Evolutionary conservation across 2,888 invertebrate species (phyloP).

Genomic region (Galerucella nymphaeae): DNA sequence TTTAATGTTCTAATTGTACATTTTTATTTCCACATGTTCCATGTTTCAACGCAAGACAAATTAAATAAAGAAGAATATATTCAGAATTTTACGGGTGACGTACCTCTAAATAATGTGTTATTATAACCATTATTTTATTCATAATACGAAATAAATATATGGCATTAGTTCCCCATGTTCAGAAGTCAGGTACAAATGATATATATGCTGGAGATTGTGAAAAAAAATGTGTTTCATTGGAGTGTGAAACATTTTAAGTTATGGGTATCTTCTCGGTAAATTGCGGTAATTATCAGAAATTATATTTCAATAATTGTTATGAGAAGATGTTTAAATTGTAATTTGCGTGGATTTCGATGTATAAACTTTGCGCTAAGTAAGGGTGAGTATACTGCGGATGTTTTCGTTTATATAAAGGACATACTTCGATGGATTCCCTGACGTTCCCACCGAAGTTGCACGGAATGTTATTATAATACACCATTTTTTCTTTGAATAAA

Average conservation of each 20-base stretch:
- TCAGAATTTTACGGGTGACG: constrained; percentile 42
- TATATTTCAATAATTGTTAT: constrained; percentile 21
- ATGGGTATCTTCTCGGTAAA: constrained; percentile 10
- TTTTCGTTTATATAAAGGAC: background rate
- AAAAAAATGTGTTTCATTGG: constrained; percentile 12
- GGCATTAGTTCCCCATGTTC: constrained; percentile 32
- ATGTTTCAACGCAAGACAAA: constrained; percentile 33
- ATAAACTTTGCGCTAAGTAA: background rate
- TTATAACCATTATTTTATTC: constrained; percentile 40
- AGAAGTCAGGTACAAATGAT: constrained; percentile 13
- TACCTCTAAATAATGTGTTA: constrained; percentile 31
- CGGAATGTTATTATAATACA: background rate
- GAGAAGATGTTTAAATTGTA: background rate
- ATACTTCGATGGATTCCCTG: background rate
- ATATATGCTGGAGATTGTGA: constrained; percentile 2
- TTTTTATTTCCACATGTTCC: background rate
- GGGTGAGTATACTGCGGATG: background rate
- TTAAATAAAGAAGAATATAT: constrained; percentile 36
- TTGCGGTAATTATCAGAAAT: constrained; percentile 23
- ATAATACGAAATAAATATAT: constrained; percentile 38
- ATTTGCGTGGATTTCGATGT: background rate
- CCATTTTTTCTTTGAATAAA: background rate
- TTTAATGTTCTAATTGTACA: background rate
- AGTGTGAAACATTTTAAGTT: constrained; percentile 16
- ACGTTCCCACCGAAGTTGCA: background rate